Percentiles rank a stretch among this genome's conserved stretches.
These are phyloP conservation scores for Triplophysa rosa DNA, from an alignment of 2,113 vertebrate genomes.

Conservation along the genomic window DNA sequence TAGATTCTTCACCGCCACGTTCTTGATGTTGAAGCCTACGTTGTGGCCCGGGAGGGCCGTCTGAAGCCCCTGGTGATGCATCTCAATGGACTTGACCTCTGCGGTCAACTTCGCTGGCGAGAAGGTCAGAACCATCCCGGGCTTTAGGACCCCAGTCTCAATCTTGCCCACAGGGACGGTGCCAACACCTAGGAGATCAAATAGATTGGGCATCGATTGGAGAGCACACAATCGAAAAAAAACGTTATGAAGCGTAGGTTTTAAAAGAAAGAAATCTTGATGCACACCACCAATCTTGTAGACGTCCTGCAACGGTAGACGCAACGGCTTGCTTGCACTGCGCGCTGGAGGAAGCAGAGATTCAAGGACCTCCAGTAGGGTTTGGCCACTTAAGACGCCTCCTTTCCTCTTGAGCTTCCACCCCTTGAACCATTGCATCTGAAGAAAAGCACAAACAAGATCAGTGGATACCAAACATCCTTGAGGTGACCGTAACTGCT, in stretches of 20 bases:
- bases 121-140: conserved; percentile 76
- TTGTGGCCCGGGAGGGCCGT: conserved; percentile 73
- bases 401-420: conserved; percentile 74
- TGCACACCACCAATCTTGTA: conserved; percentile 79
- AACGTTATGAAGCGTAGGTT: no score
- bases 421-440: conserved; percentile 82
- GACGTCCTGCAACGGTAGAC: conserved; percentile 80
- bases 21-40: conserved; percentile 78
- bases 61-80: conserved; percentile 72
- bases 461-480: background rate
- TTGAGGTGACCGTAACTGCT: background rate
- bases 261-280: no score
- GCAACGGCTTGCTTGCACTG: conserved; percentile 74
- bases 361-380: conserved; percentile 79
- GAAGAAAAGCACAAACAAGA: background rate
- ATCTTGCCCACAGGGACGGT: conserved; percentile 72
- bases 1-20: conserved; percentile 73
- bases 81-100: conserved; percentile 77
- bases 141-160: conserved; percentile 75
- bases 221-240: no score
- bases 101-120: conserved; percentile 71
- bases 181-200: conserved; percentile 62
- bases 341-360: conserved; percentile 72
- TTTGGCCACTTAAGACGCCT: conserved; percentile 67
- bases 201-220: no score